Base-by-base conservation (phyloP, 2,797 vertebrate genomes). In the Danio albolineatus region DNA sequence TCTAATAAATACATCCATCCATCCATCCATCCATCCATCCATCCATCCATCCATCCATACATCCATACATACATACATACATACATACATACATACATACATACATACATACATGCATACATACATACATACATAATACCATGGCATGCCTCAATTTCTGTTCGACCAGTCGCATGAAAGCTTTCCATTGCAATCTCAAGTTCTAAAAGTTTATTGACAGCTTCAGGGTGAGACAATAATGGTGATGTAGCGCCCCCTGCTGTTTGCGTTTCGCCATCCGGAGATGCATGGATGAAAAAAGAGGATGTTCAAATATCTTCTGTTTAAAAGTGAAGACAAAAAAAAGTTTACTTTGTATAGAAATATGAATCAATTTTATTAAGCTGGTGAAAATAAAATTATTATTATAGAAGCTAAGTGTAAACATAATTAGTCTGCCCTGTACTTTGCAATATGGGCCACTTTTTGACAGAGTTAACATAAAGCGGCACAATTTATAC, bases 231-330 rank as follows among this genome's bases (percentile, higher is more conserved):
- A 41, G 41, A n/a, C 12, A 43, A 28, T 39, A 7, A 76, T 73
- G 66, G 66, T n/a, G 8, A 73, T 57, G 39, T 38, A 79, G 82
- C 82, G n/a, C 82, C 84, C 49, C 59, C 84, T 85, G 53, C 49
- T 73, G 84, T 10, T 73, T 7, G 12, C 17, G 7, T 44, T 44
- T 9, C 10, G 2, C 10, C 75, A 44, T 2, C 1, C 1, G 28
- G 1, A 28, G 28, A 3, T 28, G 28, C 28, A 28, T 28, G 28
- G 1, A 19, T 54, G 16, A 72, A 19, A 39, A 69, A 21, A 60
- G 3, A 59, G 7, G 14, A 19, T 49, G 44, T 3, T 9, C 10
- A 60, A 10, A 17, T 17, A 2, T 12, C 12, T 4, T 36, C 9
- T 69, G 8, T 38, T 51, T 13, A 41, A 9, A 10, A 19, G 8